A percentile compares a stretch with the other conserved stretches of the same genome.
Evolutionary conservation across 2,888 invertebrate genomes (phyloP).

Genomic region (Drosophila subquinaria): DNA sequence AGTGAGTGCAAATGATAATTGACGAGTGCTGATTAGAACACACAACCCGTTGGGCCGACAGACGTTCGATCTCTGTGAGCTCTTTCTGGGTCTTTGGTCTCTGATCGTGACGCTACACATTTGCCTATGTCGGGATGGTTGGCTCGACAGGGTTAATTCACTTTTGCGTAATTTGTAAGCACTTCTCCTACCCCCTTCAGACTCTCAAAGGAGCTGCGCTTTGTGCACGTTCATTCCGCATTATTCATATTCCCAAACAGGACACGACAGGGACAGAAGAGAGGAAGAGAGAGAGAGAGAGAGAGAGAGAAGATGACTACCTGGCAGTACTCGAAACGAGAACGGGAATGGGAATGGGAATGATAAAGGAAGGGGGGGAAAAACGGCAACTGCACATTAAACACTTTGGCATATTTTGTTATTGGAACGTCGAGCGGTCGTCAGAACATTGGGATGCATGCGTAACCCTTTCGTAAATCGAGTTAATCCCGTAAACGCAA

Average conservation of each 20-base stretch:
- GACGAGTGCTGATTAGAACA: constrained; percentile 38
- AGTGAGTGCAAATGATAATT: constrained; percentile 60
- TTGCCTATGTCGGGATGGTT: constrained; percentile 50
- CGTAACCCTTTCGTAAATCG: constrained; percentile 78
- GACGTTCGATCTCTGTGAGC: constrained; percentile 51
- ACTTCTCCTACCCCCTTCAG: constrained; percentile 50
- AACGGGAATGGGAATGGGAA: constrained; percentile 30
- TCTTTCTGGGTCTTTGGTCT: constrained; percentile 15
- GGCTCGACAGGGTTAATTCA: constrained; percentile 64
- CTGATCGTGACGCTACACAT: constrained; percentile 61
- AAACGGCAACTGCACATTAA: constrained; percentile 52
- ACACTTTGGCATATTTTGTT: constrained; percentile 67
- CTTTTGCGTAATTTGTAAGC: constrained; percentile 71
- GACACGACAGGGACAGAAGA: constrained; percentile 12
- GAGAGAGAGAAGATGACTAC: constrained; percentile 41
- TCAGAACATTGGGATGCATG: constrained; percentile 52
- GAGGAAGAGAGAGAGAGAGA: not conserved
- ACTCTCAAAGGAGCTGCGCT: constrained; percentile 21
- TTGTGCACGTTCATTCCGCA: constrained; percentile 64
- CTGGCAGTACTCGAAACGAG: constrained; percentile 48
- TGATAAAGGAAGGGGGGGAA: not conserved
- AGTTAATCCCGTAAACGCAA: constrained; percentile 74
- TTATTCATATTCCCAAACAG: constrained; percentile 49
- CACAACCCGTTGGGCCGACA: constrained; percentile 51
- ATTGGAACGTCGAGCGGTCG: constrained; percentile 55